A percentile compares a stretch with the other conserved stretches of the same genome.
These are phyloP conservation scores for Lindbergichthys nudifrons DNA, from an alignment of 2,797 vertebrate genomes.

Conservation along the genomic window DNA sequence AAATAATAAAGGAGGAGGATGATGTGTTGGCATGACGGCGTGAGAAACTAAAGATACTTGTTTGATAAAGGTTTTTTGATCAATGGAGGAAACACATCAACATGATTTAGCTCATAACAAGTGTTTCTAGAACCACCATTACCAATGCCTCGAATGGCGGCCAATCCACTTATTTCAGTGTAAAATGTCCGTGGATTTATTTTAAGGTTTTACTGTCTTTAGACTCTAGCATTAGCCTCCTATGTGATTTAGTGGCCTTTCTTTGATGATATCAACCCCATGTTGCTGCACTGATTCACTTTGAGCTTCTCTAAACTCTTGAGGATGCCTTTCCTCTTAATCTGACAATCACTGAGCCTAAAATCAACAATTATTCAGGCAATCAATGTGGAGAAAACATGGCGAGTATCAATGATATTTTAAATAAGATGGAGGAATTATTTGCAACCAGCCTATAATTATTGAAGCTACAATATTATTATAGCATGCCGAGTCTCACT, in stretches of 20 bases:
- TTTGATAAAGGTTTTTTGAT: neutral
- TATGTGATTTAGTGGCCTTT: constrained; percentile 26
- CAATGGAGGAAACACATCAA: neutral
- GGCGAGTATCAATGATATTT: neutral
- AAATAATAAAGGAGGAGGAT: neutral
- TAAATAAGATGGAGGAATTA: neutral
- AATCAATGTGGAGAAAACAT: neutral
- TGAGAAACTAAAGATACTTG: neutral
- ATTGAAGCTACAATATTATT: neutral
- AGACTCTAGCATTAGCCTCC: constrained; percentile 13
- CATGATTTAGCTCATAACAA: neutral
- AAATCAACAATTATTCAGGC: neutral
- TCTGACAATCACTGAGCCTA: constrained; percentile 9
- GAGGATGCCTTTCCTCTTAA: neutral
- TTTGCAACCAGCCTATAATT: neutral
- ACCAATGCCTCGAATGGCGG: neutral
- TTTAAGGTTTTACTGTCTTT: neutral
- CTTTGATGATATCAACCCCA: neutral
- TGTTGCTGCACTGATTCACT: neutral
- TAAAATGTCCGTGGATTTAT: constrained; percentile 3
- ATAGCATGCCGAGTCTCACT: neutral
- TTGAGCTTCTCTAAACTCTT: neutral
- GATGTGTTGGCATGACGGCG: neutral
- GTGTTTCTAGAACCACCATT: neutral
- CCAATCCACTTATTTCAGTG: constrained; percentile 27